phyloP scores from a whole-genome alignment of 2,113 vertebrate genomes.

The Tauraco erythrolophus region DNA sequence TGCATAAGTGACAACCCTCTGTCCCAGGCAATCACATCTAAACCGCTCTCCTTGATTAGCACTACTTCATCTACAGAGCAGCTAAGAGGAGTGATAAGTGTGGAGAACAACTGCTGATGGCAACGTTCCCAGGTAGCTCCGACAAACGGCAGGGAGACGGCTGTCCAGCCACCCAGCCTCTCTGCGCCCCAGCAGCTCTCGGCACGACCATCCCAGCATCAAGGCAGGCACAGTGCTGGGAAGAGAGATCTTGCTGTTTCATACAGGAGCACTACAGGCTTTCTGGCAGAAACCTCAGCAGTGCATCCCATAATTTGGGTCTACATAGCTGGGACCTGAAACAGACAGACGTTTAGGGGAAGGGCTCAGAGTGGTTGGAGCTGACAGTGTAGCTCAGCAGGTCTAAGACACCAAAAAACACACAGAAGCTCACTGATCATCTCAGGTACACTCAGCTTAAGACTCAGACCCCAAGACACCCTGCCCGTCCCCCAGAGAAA shows the following conservation, averaged over 20 bases:
- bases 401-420: background rate
- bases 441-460: background rate
- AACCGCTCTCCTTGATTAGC: background rate
- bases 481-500: background rate
- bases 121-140: background rate
- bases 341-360: background rate
- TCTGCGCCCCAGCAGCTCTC: background rate
- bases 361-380: background rate
- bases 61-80: background rate
- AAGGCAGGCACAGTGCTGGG: fast-evolving
- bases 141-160: fast-evolving
- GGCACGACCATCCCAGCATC: background rate
- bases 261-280: background rate
- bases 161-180: background rate
- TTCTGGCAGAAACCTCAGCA: background rate
- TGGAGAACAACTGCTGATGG: background rate
- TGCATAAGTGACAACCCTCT: background rate
- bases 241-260: background rate
- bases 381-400: background rate
- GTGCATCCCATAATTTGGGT: background rate
- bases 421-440: background rate
- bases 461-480: background rate
- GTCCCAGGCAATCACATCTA: background rate
- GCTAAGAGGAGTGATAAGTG: background rate
- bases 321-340: background rate